phyloP scores from a whole-genome alignment of 2,797 vertebrate genomes.

The Australoheros facetus region DNA sequence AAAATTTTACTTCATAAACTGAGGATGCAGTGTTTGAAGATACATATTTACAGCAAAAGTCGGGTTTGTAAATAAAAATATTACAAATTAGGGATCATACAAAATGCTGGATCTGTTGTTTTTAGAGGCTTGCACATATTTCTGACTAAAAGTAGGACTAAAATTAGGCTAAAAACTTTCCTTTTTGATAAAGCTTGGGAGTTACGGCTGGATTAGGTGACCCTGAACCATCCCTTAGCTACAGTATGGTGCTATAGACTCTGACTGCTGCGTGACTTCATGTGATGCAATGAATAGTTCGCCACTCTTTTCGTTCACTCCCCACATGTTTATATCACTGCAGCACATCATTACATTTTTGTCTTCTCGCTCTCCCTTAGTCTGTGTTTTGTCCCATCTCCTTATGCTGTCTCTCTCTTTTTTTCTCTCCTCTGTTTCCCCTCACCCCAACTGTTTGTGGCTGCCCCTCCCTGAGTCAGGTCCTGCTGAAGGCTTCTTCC shows the following conservation, averaged over 20 bases:
- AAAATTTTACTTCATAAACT: background rate
- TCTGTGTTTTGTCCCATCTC: background rate
- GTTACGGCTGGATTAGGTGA: too few relatives aligned
- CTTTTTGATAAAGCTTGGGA: background rate
- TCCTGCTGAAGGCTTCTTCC: too few relatives aligned
- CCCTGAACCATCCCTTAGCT: too few relatives aligned
- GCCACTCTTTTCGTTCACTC: too few relatives aligned
- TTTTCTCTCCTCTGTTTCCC: too few relatives aligned
- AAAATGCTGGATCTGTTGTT: background rate
- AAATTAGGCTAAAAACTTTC: too few relatives aligned
- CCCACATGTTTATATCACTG: background rate
- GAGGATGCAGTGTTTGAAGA: background rate
- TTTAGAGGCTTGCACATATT: background rate
- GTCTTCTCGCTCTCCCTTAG: background rate
- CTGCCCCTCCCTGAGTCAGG: too few relatives aligned
- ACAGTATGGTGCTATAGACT: background rate
- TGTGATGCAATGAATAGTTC: background rate
- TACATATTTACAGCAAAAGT: background rate
- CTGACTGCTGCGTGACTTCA: background rate
- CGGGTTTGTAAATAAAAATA: background rate
- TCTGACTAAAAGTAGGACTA: background rate
- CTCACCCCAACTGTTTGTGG: too few relatives aligned
- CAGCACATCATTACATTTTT: background rate
- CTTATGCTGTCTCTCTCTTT: background rate
- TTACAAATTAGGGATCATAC: background rate